Evolutionary conservation across 2,888 invertebrate species (phyloP), one percentile per base, ranked within the genome.

Genomic region (Caenorhabditis drosophilae): DNA sequence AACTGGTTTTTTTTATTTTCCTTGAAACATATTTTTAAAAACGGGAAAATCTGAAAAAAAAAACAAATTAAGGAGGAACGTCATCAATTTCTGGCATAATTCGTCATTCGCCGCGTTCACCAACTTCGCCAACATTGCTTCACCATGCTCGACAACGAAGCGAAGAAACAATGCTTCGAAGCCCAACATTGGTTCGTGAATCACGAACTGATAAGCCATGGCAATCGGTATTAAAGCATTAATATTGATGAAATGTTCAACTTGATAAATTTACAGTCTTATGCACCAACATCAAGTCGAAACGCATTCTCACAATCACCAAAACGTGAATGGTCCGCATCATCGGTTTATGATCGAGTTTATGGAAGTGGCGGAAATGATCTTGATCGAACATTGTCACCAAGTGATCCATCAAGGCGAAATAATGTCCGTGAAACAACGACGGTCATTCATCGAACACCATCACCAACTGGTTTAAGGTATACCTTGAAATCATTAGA

Each of bases 61-160:
- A 16, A 40, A 9, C 18, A 16, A 11, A 16, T 47, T 35, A 16
- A 47, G 73, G 67, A 31, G 67, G 69, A 38, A 56, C 55, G 11
- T 50, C 60, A 35, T 67, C 67, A 34, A 67, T 73, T 25, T 47
- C 67, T 22, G 60, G 63, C 23, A 64, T 61, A n/a, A 67, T 73
- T 53, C 53, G 69, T 35, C 58, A 66, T 9, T 49, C 61, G 4
- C 56, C 67, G 9, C 44, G 64, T n/a, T 70, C 73, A 36, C 67
- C 70, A 34, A 74, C 73, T 3, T 76, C 76, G 18, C 73, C 76
- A 11, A 60, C 69, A 9, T 56, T 73, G 2, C 59, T 77, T 23
- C 70, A 62, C 40, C 73, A 73, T 54, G 61, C 64, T 18, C 40
- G 73, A 11, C 69, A 73, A 49, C 48, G 73, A 11, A 67, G 67